Evolutionary conservation across 2,113 vertebrate genomes (phyloP), one percentile per base, ranked within the genome.

Genomic region (Rhinogobius similis): DNA sequence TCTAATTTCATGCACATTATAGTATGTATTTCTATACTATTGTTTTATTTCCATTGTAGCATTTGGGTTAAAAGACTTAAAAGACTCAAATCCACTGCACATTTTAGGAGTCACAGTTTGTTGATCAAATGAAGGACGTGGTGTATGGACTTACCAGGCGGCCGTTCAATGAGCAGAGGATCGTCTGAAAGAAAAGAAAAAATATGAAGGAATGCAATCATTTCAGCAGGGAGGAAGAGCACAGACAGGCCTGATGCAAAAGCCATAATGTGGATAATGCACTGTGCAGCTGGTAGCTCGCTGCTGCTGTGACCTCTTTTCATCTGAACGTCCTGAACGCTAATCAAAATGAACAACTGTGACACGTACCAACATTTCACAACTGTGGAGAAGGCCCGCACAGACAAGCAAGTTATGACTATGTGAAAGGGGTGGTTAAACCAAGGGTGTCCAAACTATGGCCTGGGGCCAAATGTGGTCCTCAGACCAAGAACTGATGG

Each of bases 151-250:
- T 92, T 93, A 99, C 98, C 97, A 88, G 98, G 98, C 46, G 97
- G 96, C 85, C 98, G 95, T 78, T 97, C 96, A 44, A 94, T 93
- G 64, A 94, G 92, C n/a, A 94, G 90, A 39, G 93, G 93, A 73
- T 94, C 92, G 62, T 94, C 93, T 93, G 88, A 88, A 85, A 91
- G 70, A 79, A 23, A n/a, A 23, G 43, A 61, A 27, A 27, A 58
- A 26, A 58, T 24, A 55, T 55, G 23, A 55, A 58, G 29, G 65
- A 81, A 86, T 46, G 69, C 26, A 4, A 46, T 73, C 66, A 65
- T 69, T 66, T 79, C 38, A 78, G 56, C 29, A 53, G 70, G 55
- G 73, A 80, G 67, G 29, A 65, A 80, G 68, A 48, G 29, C 43
- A 52, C 43, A 86, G 58, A 52, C 24, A 62, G 62, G 53, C 67